Evolutionary conservation across 2,888 invertebrate species (phyloP).

Genomic region (Antheraea yamamai): DNA sequence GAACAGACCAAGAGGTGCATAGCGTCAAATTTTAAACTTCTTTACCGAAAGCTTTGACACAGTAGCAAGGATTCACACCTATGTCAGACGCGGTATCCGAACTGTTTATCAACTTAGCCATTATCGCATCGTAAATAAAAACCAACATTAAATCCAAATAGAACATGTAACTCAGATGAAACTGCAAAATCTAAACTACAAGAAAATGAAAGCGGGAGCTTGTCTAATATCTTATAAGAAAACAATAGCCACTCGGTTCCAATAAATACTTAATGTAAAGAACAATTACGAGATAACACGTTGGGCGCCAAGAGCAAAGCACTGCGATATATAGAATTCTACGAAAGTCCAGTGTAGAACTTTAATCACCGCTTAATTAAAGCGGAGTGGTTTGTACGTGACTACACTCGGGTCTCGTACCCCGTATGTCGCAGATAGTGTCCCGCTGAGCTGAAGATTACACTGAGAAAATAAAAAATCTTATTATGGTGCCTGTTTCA

Average conservation of each 20-base stretch:
- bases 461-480: conserved; percentile 9
- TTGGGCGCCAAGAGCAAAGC: conserved; percentile 43
- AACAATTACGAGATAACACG: conserved; percentile 23
- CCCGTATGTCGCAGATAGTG: conserved; percentile 46
- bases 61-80: no score
- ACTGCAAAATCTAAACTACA: no score
- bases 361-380: conserved; percentile 71
- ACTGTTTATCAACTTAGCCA: no score
- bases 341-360: conserved; percentile 47
- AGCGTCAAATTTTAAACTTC: no score
- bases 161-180: no score
- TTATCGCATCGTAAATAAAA: no score
- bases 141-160: no score
- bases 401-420: conserved; percentile 38
- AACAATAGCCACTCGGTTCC: background rate
- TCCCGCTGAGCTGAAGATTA: conserved; percentile 2
- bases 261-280: conserved; percentile 8
- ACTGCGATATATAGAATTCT: conserved; percentile 41
- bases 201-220: no score
- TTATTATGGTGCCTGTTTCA: background rate
- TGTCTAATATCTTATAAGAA: no score
- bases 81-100: no score
- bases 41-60: no score
- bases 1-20: no score
- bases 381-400: conserved; percentile 58